Conservation (phyloP, 2,797 vertebrate species). For the Sorex maritimensis region DNA sequence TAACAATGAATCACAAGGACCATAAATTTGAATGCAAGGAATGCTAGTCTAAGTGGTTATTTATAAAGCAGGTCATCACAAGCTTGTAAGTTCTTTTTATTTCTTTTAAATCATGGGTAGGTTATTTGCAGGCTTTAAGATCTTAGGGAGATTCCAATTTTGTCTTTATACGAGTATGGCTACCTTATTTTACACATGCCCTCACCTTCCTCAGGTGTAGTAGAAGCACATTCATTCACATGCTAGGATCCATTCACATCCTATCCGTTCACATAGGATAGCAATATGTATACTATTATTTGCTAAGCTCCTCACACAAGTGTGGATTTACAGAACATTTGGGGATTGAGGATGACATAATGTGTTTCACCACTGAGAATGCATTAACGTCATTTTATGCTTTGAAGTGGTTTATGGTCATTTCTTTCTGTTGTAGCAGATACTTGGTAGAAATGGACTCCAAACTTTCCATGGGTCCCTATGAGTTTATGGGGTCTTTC, state of each 20-base stretch:
- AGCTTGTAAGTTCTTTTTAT: not conserved
- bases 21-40: slow-evolving; percentile 38
- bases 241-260: not conserved
- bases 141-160: not conserved
- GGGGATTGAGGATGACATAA: not conserved
- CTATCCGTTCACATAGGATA: no score
- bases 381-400: not conserved
- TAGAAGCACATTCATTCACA: not conserved
- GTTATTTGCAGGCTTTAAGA: not conserved
- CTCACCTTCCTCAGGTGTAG: not conserved
- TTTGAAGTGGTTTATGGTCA: slow-evolving; percentile 46
- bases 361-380: not conserved
- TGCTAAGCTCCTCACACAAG: not conserved
- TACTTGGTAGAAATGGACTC: slow-evolving; percentile 28
- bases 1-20: slow-evolving; percentile 20
- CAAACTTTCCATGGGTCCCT: not conserved
- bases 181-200: not conserved
- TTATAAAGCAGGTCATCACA: slow-evolving; percentile 5
- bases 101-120: not conserved
- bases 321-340: slow-evolving; percentile 30
- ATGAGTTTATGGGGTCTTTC: not conserved
- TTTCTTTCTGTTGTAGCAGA: slow-evolving; percentile 36
- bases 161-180: not conserved
- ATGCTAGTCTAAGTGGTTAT: slow-evolving; percentile 25
- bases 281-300: not conserved